Conservation (phyloP, 2,888 invertebrate species). For the Mactromeris polynyma region DNA sequence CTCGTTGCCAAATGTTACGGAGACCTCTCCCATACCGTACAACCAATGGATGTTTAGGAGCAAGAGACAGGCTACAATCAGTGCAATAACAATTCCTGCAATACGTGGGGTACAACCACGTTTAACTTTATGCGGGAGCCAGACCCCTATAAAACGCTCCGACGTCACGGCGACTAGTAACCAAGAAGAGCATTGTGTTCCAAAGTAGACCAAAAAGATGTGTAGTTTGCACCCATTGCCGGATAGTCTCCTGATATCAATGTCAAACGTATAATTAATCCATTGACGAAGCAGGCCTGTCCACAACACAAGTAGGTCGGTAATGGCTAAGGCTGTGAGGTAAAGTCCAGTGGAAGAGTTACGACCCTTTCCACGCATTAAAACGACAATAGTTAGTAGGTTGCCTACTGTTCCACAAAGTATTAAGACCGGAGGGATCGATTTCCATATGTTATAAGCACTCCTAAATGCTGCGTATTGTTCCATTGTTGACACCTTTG, state of each 20-base stretch:
- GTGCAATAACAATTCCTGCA: constrained; percentile 58
- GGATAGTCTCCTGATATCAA: constrained; percentile 71
- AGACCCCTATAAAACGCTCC: constrained; percentile 80
- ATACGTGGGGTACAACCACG: constrained; percentile 70
- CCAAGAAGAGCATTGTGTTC: constrained; percentile 80
- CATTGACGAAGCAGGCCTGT: constrained; percentile 78
- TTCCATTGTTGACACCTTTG: not conserved
- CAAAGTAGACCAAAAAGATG: constrained; percentile 75
- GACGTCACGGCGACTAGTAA: constrained; percentile 80
- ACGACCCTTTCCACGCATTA: constrained; percentile 67
- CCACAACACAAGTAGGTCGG: constrained; percentile 77
- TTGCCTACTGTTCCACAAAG: constrained; percentile 79
- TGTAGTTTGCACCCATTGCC: constrained; percentile 73
- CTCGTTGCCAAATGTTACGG: constrained; percentile 21
- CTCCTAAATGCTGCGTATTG: constrained; percentile 30
- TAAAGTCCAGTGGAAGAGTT: constrained; percentile 76
- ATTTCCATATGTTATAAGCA: constrained; percentile 65
- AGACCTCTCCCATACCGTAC: constrained; percentile 57
- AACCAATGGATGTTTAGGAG: constrained; percentile 74
- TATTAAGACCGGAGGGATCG: constrained; percentile 74
- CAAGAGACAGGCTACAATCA: constrained; percentile 63
- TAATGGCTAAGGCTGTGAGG: constrained; percentile 73
- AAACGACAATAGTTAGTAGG: constrained; percentile 74
- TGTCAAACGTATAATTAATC: constrained; percentile 58
- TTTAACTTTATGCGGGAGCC: constrained; percentile 78